Evolutionary conservation across 1,140 invertebrate genomes (phyloP).

Genomic region (Oedothorax gibbosus): DNA sequence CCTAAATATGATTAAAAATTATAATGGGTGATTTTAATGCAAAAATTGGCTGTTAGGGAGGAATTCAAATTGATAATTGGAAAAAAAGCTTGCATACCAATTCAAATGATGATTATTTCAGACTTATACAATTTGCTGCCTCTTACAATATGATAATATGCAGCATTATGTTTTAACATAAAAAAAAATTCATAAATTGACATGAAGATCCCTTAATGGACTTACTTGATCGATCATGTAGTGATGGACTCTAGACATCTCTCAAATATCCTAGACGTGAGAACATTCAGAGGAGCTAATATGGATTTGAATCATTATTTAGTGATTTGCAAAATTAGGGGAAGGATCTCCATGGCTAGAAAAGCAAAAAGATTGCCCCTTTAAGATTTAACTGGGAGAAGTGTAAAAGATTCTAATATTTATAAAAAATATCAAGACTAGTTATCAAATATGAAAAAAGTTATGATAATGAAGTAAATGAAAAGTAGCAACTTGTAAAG

Average conservation of each 20-base stretch:
- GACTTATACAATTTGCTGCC: constrained; percentile 20
- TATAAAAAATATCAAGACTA: background rate
- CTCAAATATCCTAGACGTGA: constrained; percentile 13
- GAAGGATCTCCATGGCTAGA: constrained; percentile 14
- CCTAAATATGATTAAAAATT: too few relatives aligned
- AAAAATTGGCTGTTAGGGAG: too few relatives aligned
- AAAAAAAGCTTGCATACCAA: background rate
- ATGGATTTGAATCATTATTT: constrained; percentile 13
- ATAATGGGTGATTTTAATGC: too few relatives aligned
- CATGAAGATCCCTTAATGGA: constrained; percentile 1
- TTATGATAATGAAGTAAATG: constrained; percentile 17
- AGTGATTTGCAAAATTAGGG: constrained; percentile 25
- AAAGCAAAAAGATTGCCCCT: background rate
- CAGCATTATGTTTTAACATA: constrained; percentile 24
- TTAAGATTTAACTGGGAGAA: constrained; percentile 5
- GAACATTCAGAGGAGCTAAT: constrained; percentile 6
- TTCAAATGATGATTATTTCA: constrained; percentile 19
- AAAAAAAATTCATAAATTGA: constrained; percentile 9
- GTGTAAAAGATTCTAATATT: background rate
- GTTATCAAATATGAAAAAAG: constrained; percentile 10
- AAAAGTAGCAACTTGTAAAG: constrained; percentile 9
- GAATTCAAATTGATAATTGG: background rate
- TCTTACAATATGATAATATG: constrained; percentile 14
- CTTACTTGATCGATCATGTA: background rate
- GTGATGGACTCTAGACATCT: constrained; percentile 2